phyloP scores from a whole-genome alignment of 1,140 invertebrate genomes.

The Caenorhabditis briggsae region DNA sequence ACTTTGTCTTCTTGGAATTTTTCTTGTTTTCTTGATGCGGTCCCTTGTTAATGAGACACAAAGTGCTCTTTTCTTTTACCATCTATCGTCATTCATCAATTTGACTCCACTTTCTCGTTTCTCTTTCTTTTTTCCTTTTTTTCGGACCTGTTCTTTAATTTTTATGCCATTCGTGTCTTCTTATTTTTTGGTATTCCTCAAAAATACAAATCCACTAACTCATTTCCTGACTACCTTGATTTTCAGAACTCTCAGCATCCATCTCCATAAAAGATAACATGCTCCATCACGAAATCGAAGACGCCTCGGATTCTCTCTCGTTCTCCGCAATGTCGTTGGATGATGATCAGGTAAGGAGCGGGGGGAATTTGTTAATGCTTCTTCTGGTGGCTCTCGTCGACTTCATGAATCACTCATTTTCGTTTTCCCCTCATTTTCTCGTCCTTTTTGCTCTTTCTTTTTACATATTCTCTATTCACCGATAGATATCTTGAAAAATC shows the following conservation, averaged over 20 bases:
- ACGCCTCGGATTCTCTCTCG: neutral
- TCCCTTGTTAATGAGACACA: conserved; percentile 42
- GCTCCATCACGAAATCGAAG: neutral
- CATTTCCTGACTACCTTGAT: neutral
- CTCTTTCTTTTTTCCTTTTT: neutral
- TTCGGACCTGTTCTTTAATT: too few species aligned
- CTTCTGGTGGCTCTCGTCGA: neutral
- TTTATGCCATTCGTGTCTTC: too few species aligned
- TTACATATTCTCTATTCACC: neutral
- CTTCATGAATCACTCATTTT: conserved; percentile 31
- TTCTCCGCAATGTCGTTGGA: conserved; percentile 40
- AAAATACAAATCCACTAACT: too few species aligned
- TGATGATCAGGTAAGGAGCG: conserved; percentile 22
- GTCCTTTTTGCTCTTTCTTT: too few species aligned
- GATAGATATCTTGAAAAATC: conserved; percentile 1
- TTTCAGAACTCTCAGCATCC: neutral
- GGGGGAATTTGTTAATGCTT: conserved; percentile 15
- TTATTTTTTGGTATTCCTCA: too few species aligned
- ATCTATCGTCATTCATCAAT: neutral
- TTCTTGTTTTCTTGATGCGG: conserved; percentile 22
- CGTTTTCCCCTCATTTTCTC: too few species aligned
- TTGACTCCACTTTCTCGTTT: neutral
- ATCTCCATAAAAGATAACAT: neutral
- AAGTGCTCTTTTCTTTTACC: neutral
- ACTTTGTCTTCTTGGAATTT: neutral